Conservation (phyloP, 2,888 invertebrate genomes). For the Listrodromus nycthemerus region DNA sequence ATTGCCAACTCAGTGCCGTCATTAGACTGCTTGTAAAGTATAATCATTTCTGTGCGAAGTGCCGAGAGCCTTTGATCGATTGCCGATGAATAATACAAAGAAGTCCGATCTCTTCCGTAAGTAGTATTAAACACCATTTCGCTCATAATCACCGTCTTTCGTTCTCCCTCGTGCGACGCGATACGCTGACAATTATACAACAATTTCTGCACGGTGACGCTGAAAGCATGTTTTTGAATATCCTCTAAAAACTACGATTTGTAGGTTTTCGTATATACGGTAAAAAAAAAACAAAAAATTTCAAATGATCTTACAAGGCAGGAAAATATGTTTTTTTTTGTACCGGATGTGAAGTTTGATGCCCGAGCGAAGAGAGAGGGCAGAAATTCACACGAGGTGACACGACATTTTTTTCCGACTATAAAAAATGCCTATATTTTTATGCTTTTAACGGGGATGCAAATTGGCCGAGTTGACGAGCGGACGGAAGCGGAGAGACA, state of each 20-base stretch:
- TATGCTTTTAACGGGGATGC: too few relatives aligned
- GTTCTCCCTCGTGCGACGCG: not conserved
- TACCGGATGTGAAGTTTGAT: too few relatives aligned
- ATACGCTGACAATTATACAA: not conserved
- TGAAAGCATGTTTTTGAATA: constrained; percentile 28
- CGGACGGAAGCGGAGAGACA: too few relatives aligned
- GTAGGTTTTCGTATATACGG: not conserved
- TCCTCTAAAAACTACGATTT: not conserved
- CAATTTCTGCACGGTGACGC: constrained; percentile 6
- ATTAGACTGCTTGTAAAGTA: not conserved
- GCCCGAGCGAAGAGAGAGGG: too few relatives aligned
- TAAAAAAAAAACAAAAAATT: too few relatives aligned
- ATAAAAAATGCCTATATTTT: too few relatives aligned
- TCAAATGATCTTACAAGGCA: too few relatives aligned
- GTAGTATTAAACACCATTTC: not conserved
- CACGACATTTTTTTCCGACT: too few relatives aligned
- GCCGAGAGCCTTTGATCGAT: not conserved
- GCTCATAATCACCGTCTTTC: not conserved
- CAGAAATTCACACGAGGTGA: too few relatives aligned
- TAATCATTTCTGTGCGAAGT: not conserved
- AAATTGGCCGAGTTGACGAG: too few relatives aligned
- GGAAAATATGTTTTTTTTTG: too few relatives aligned
- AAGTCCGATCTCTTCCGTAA: not conserved
- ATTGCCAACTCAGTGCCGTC: constrained; percentile 34
- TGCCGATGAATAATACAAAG: not conserved